Base-by-base conservation (phyloP, 2,888 invertebrate species). In the Brachylomia viminalis region DNA sequence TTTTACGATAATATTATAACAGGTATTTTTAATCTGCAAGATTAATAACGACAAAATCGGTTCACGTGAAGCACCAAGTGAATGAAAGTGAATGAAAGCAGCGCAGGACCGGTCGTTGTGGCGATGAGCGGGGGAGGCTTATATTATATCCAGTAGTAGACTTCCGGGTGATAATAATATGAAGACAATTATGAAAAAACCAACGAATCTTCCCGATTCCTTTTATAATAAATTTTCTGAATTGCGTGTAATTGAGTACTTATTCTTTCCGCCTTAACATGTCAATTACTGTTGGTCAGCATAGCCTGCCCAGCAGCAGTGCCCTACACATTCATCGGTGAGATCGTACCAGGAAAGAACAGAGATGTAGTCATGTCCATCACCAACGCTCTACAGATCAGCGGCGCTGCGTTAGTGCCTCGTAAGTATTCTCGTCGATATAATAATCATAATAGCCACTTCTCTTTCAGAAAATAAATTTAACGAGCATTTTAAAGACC, bases 241-340 rank as follows among this genome's bases (percentile, higher is more conserved):
- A 42, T 13, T 42, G 20, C 20, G 27, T 65, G 13, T 47, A 30
- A 8, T 47, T 23, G 30, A 30, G 23, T 30, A 23, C 13, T 8
- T 49, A 33, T 33, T n/a, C 7, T 54, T 45, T 52, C 33, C 27
- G 15, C 13, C 27, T 52, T 80, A 80, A 76, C 72, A 65, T 77
- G 65, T 72, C 0, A 65, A 73, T 80, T 83, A 71, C 75, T 86
- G 75, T 83, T 85, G 90, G 91, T 75, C 90, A 97, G 97, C 88
- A 88, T 96, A 91, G 95, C 96, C 2, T 94, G 95, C 75, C 95
- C 96, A 6, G 93, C 96, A 0, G 93, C 96, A 2, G 92, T 92
- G 7, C 96, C 96, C 0, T 97, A 96, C 87, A 92, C 95, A 0
- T 96, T 91, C 83, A 95, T 97, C 33, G 96, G 96, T 11, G 97